Conservation (phyloP, 2,113 vertebrate species). For the Aleadryas rufinucha region DNA sequence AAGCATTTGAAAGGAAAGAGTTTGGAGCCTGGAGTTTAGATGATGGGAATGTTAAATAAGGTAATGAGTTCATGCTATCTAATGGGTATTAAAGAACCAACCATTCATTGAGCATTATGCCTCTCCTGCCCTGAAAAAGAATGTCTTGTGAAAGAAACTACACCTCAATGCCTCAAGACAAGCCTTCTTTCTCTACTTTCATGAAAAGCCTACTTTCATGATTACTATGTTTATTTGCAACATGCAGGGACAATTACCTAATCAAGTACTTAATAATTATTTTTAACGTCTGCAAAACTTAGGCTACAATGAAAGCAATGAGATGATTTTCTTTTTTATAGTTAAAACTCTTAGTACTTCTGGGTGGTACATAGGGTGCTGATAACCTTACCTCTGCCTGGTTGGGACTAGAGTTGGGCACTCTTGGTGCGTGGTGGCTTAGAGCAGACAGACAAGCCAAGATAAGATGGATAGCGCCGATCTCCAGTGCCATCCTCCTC, state of each 20-base stretch:
- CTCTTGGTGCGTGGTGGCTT: constrained; percentile 93
- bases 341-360: background rate
- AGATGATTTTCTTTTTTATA: background rate
- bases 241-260: background rate
- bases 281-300: background rate
- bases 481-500: constrained; percentile 94
- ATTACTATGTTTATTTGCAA: background rate
- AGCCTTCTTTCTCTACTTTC: background rate
- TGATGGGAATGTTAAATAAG: background rate
- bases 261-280: background rate
- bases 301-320: background rate
- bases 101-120: background rate
- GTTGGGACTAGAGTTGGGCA: constrained; percentile 83
- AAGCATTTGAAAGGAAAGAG: background rate
- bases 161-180: background rate
- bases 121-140: background rate
- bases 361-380: background rate
- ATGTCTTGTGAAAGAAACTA: background rate
- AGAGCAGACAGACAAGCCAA: constrained; percentile 96
- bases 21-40: background rate
- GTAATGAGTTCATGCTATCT: background rate
- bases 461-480: constrained; percentile 95
- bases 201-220: background rate
- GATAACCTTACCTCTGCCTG: constrained; percentile 84
- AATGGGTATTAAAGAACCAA: background rate